phyloP scores from a whole-genome alignment of 2,797 vertebrate genomes.

The Peromyscus melanophrys region DNA sequence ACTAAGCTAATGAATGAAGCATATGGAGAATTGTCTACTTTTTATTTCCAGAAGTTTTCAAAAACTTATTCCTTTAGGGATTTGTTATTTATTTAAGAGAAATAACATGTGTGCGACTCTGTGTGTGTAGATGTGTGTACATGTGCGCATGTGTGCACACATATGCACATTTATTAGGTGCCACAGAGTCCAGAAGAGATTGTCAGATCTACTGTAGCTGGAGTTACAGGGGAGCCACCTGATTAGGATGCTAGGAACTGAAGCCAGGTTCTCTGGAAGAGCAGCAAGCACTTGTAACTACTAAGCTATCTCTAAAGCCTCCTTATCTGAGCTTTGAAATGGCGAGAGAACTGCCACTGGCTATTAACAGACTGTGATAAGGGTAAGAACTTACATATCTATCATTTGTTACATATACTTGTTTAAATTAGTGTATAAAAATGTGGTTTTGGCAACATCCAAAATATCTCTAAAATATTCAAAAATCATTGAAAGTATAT shows the following conservation, averaged over 20 bases:
- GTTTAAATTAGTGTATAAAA: constrained; percentile 40
- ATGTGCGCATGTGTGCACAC: no score
- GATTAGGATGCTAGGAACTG: background rate
- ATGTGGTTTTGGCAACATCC: background rate
- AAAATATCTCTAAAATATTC: background rate
- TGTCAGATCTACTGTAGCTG: background rate
- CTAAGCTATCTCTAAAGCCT: background rate
- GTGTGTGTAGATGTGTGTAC: background rate
- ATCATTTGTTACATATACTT: background rate
- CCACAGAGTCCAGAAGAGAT: background rate
- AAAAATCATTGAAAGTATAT: background rate
- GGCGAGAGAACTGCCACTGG: background rate
- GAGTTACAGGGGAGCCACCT: background rate
- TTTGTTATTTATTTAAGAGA: background rate
- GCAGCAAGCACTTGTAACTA: no score
- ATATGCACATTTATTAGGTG: background rate
- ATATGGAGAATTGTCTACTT: background rate
- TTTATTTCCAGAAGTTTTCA: constrained; percentile 9
- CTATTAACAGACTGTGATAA: background rate
- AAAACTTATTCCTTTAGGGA: background rate
- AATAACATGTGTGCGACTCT: background rate
- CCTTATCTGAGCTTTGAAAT: constrained; percentile 9
- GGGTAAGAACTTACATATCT: background rate
- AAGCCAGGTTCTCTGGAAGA: background rate
- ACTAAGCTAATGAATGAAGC: background rate